Percentiles rank a stretch among this genome's conserved stretches.
phyloP scores from a whole-genome alignment of 64 coral and sea anemone genomes.

The Porites australiensis region DNA sequence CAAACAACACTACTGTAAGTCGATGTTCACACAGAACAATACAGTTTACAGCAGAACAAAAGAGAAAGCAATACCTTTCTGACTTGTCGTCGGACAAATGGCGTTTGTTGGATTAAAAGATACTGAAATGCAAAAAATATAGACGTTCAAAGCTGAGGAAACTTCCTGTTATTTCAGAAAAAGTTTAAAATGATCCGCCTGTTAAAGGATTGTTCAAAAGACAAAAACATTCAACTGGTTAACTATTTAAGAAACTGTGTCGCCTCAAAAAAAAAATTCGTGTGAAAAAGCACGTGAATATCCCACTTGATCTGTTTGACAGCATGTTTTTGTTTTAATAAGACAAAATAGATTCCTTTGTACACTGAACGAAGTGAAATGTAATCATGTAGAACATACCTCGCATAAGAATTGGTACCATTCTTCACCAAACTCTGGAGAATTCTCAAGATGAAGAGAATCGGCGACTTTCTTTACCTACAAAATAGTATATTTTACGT shows the following conservation, averaged over 20 bases:
- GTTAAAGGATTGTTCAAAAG: too few relatives aligned
- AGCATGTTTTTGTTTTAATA: too few relatives aligned
- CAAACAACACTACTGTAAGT: too few relatives aligned
- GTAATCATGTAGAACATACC: slow-evolving; percentile 45
- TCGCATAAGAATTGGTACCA: slow-evolving; percentile 94
- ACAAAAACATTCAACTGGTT: too few relatives aligned
- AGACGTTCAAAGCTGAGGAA: neutral
- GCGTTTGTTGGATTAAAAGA: slow-evolving; percentile 96
- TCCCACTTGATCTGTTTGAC: too few relatives aligned
- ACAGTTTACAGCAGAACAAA: neutral
- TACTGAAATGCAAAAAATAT: slow-evolving; percentile 67
- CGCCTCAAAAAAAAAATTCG: too few relatives aligned
- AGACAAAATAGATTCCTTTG: neutral
- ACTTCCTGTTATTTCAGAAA: neutral
- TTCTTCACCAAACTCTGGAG: slow-evolving; percentile 80
- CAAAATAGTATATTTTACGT: neutral
- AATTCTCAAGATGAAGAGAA: slow-evolving; percentile 63
- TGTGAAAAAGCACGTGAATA: too few relatives aligned
- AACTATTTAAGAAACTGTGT: too few relatives aligned
- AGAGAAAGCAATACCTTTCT: slow-evolving; percentile 68
- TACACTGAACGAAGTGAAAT: neutral
- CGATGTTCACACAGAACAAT: neutral
- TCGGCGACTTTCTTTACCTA: slow-evolving; percentile 97
- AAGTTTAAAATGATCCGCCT: too few relatives aligned
- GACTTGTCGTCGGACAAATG: slow-evolving; percentile 96